Evolutionary conservation across 1,140 invertebrate species (phyloP).

Genomic region (Meteorus sp.): DNA sequence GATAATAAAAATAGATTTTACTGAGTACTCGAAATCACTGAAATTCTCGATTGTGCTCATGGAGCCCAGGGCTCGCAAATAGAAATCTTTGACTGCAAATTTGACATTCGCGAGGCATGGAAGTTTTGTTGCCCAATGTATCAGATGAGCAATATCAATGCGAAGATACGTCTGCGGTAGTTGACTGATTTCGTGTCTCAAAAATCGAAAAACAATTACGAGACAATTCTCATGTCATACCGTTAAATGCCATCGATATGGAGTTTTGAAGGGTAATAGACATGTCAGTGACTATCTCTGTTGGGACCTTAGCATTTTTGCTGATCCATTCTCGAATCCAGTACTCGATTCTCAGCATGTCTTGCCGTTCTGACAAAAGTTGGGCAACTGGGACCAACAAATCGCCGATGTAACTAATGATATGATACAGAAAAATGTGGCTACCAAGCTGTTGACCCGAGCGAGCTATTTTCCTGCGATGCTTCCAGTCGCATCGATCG

Average conservation of each 20-base stretch:
- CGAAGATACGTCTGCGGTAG: background rate
- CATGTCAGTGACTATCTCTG: background rate
- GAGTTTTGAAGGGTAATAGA: background rate
- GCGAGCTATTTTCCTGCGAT: background rate
- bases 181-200: background rate
- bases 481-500: background rate
- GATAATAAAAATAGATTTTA: background rate
- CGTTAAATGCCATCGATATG: background rate
- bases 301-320: background rate
- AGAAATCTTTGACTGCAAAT: background rate
- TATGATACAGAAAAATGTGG: background rate
- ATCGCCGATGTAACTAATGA: background rate
- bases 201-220: background rate
- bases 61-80: background rate
- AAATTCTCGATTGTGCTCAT: background rate
- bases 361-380: background rate
- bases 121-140: background rate
- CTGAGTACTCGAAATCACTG: background rate
- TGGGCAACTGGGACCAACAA: background rate
- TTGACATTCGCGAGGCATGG: background rate
- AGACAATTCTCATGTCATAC: background rate
- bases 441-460: background rate
- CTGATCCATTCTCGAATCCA: background rate
- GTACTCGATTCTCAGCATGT: background rate
- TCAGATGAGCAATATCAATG: background rate